These are phyloP conservation scores for Indri indri DNA, from an alignment of 2,113 vertebrate genomes.

Conservation along the genomic window DNA sequence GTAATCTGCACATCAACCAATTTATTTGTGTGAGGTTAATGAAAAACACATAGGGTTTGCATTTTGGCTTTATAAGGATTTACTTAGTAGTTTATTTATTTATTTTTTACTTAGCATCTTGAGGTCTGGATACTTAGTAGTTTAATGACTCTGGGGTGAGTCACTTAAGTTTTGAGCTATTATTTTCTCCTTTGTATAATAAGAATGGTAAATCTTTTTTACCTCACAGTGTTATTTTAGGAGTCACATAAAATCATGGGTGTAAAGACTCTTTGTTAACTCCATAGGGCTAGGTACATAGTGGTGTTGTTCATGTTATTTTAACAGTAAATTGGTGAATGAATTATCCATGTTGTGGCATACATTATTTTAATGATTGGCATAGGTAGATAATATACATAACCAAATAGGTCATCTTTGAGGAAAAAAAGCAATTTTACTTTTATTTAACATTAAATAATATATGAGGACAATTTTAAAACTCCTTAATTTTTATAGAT, in stretches of 20 bases:
- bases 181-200: neutral
- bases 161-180: constrained; percentile 35
- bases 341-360: neutral
- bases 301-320: neutral
- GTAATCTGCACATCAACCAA: neutral
- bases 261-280: neutral
- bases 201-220: neutral
- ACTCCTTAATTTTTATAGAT: neutral
- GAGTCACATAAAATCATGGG: neutral
- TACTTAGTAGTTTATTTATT: neutral
- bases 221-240: neutral
- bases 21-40: neutral
- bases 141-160: neutral
- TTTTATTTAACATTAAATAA: neutral
- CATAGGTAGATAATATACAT: neutral
- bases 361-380: neutral
- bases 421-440: neutral
- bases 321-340: neutral
- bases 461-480: neutral
- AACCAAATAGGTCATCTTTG: neutral
- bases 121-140: neutral
- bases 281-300: neutral
- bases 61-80: neutral
- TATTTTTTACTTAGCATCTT: too few species aligned
- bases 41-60: neutral